Conservation (phyloP, 2,888 invertebrate species). For the Euplexia lucipara region DNA sequence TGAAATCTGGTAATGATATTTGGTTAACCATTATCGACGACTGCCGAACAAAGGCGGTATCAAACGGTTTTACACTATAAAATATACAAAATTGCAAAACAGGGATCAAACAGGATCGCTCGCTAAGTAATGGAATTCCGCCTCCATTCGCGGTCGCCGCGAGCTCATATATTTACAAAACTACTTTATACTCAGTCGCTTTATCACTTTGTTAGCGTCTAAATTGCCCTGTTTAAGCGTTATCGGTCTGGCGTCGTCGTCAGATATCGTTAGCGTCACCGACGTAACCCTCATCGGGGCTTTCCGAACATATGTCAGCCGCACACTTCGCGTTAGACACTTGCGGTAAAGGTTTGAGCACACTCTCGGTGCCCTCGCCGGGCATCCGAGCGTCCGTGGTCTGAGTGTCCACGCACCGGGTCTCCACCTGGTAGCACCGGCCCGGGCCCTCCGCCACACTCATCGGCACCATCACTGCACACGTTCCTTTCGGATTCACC, state of each 20-base stretch:
- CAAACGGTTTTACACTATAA: constrained; percentile 62
- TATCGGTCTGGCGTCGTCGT: constrained; percentile 89
- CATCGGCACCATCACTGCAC: constrained; percentile 89
- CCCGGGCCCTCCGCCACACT: constrained; percentile 85
- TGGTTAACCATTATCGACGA: constrained; percentile 58
- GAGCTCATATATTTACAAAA: constrained; percentile 77
- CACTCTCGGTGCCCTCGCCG: constrained; percentile 82
- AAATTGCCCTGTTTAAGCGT: constrained; percentile 85
- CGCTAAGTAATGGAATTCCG: constrained; percentile 58
- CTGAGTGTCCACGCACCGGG: constrained; percentile 92
- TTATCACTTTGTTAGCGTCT: constrained; percentile 89
- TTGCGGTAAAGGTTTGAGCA: constrained; percentile 85
- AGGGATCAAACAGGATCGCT: constrained; percentile 68
- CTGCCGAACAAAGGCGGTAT: constrained; percentile 60
- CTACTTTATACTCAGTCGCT: constrained; percentile 89
- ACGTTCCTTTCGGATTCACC: constrained; percentile 88
- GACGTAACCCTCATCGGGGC: constrained; percentile 97
- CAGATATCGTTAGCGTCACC: constrained; percentile 95
- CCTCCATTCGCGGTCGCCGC: constrained; percentile 64
- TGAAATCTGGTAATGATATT: constrained; percentile 66
- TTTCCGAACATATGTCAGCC: constrained; percentile 92
- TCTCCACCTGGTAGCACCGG: constrained; percentile 89
- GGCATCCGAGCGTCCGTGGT: constrained; percentile 89
- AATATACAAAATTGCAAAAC: constrained; percentile 77
- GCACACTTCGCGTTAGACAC: constrained; percentile 88